These are phyloP conservation scores for Cynopterus sphinx DNA, from an alignment of 2,797 vertebrate species.

Conservation along the genomic window DNA sequence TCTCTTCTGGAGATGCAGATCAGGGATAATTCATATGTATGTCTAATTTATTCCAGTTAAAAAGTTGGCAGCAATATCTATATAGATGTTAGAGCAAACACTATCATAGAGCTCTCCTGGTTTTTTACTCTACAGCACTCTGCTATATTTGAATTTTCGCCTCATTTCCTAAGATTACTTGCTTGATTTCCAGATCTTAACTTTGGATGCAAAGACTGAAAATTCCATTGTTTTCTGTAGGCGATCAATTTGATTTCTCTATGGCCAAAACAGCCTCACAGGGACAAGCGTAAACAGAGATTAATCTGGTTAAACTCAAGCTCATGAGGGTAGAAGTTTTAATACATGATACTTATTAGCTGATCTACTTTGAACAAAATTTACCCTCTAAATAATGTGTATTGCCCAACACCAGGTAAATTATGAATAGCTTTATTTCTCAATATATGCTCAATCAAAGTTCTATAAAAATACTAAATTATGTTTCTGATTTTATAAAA, in stretches of 20 bases:
- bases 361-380: not conserved
- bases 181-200: not conserved
- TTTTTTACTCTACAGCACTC: not conserved
- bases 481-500: constrained; percentile 3
- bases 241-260: not conserved
- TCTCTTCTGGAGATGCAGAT: not conserved
- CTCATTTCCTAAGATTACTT: not conserved
- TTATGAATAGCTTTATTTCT: not conserved
- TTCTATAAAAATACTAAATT: not conserved
- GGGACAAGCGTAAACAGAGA: not conserved
- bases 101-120: not conserved
- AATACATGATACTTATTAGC: not conserved
- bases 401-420: not conserved
- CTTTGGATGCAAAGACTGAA: not conserved
- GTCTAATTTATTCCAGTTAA: not conserved
- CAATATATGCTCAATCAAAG: not conserved
- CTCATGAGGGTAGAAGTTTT: not conserved
- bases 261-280: not conserved
- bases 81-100: not conserved
- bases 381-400: not conserved
- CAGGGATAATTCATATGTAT: no score
- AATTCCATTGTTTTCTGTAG: not conserved
- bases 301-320: constrained; percentile 2
- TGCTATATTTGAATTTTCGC: not conserved
- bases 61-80: not conserved